Percentiles rank a stretch among this genome's conserved stretches.
Conservation (phyloP, 1,140 invertebrate genomes). For the Leptinotarsa lineolata region DNA sequence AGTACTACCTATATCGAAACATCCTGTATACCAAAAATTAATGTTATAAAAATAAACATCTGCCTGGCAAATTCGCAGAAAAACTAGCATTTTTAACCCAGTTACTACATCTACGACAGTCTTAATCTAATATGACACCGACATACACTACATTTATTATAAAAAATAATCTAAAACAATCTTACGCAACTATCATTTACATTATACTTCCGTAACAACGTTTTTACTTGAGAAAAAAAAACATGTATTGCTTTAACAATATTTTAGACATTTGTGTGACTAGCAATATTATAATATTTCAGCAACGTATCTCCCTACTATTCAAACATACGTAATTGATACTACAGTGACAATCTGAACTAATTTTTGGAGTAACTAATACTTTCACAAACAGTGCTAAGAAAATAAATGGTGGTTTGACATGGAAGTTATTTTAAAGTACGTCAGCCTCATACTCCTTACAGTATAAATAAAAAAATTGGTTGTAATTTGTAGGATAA, state of each 20-base stretch:
- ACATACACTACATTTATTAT: constrained; percentile 35
- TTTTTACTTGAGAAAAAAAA: neutral
- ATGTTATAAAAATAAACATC: constrained; percentile 31
- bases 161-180: constrained; percentile 46
- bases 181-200: constrained; percentile 32
- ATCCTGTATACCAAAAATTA: constrained; percentile 14
- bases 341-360: neutral
- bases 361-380: neutral
- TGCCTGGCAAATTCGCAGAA: constrained; percentile 9
- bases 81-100: constrained; percentile 10
- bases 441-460: constrained; percentile 26
- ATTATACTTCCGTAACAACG: neutral
- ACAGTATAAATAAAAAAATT: constrained; percentile 20
- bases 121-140: constrained; percentile 36
- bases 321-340: neutral
- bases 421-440: constrained; percentile 9
- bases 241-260: neutral
- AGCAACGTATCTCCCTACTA: neutral
- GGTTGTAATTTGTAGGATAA: neutral
- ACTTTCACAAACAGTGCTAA: neutral
- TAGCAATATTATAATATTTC: neutral
- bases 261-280: neutral
- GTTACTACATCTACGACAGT: constrained; percentile 27
- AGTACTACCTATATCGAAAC: neutral
- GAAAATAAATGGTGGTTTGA: neutral